Percentiles rank a stretch among this genome's conserved stretches.
phyloP scores from a whole-genome alignment of 2,888 invertebrate species.

The Microchrysa polita region DNA sequence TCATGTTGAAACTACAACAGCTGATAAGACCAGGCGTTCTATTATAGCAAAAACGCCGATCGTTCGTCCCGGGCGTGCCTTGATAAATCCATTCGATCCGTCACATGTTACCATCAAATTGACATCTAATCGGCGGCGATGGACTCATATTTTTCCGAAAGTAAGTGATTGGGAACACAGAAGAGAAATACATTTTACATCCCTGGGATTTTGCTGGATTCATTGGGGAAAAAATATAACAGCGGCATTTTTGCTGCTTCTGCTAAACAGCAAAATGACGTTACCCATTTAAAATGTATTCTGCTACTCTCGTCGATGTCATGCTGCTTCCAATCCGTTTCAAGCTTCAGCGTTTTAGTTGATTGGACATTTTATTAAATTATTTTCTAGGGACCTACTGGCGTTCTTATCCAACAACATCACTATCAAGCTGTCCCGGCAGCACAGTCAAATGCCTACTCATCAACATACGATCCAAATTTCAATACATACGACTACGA shows the following conservation, averaged over 20 bases:
- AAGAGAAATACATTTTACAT: too few species aligned
- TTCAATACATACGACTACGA: conserved; percentile 60
- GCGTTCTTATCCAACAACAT: conserved; percentile 91
- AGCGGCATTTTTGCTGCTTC: too few species aligned
- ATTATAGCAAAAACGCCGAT: conserved; percentile 67
- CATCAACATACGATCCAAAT: conserved; percentile 51
- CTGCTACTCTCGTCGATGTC: too few species aligned
- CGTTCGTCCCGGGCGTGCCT: conserved; percentile 80
- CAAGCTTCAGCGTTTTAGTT: too few species aligned
- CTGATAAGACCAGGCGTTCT: conserved; percentile 60
- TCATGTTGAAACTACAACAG: conserved; percentile 61
- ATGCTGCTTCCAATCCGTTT: too few species aligned
- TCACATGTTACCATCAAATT: conserved; percentile 96
- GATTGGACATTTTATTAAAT: neutral
- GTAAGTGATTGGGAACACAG: conserved; percentile 50
- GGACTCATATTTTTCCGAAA: conserved; percentile 99
- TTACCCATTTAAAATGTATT: too few species aligned
- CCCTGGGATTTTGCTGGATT: too few species aligned
- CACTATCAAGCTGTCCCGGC: conserved; percentile 88
- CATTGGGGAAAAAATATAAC: too few species aligned
- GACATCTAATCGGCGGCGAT: conserved; percentile 92
- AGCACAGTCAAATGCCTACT: conserved; percentile 60
- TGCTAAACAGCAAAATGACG: too few species aligned
- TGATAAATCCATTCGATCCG: conserved; percentile 98
- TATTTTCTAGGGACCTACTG: conserved; percentile 76